Base-by-base conservation (phyloP, 2,888 invertebrate species). In the Ennomos erosarius region DNA sequence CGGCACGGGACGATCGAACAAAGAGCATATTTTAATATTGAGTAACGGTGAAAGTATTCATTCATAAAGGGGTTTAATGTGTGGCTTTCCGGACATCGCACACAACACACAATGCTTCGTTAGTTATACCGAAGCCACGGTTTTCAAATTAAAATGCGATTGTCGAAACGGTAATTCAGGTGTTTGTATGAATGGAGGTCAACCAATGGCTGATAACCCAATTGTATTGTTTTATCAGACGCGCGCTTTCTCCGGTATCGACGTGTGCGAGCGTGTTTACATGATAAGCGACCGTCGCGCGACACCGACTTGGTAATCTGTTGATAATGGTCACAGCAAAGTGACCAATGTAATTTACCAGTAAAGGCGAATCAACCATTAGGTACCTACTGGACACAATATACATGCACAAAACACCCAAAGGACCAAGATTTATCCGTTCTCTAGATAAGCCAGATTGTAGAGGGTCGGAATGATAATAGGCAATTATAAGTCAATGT, bases 11-110 rank as follows among this genome's bases (percentile, higher is more conserved):
- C 58, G 16, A 40, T 49, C 50, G 38, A 37, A 59, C 60, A 61
- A 58, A 63, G 65, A 63, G 45, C 58, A 59, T 44, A 60, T 51
- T 52, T 49, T 59, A 56, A 49, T 54, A 61, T 51, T 37, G 54
- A 57, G 55, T 54, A 54, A 54, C 63, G 58, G 67, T 65, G 67
- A 68, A 67, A 67, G 67, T 56, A 11, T 53, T 34, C 51, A 10
- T 53, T 34, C 51, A 63, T 58, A 54, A 38, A 35, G 49, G 48
- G 26, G 62, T 56, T 48, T 57, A 13, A 52, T 37, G 52, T 33
- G 12, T 26, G 50, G 33, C 49, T 43, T 13, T 40, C 47, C 60
- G 49, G 55, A 37, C 37, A 39, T 26, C 38, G 36, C 50, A 13
- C 34, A 65, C 54, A 59, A 1, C 1, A 16, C 16, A 16, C 16